These are phyloP conservation scores for Myotis findleyi DNA, from an alignment of 2,797 vertebrate genomes.

Conservation along the genomic window DNA sequence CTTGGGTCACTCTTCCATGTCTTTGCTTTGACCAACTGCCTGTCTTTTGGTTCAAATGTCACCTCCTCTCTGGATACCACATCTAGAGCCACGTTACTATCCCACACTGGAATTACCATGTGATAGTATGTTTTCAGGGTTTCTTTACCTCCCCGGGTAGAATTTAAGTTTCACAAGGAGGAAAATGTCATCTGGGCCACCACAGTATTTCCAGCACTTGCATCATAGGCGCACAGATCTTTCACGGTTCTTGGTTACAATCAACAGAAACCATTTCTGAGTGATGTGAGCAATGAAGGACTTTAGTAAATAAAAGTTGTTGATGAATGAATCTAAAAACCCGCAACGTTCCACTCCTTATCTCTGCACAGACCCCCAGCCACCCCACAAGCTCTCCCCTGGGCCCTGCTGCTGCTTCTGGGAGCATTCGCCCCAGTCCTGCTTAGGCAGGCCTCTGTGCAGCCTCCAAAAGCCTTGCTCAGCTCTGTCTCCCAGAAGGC, in stretches of 20 bases:
- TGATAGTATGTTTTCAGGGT: neutral
- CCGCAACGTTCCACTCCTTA: neutral
- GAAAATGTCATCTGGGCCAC: neutral
- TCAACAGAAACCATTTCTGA: neutral
- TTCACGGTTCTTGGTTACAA: neutral
- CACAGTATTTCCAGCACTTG: neutral
- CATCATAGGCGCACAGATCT: neutral
- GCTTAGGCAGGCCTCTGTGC: neutral
- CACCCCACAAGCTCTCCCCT: neutral
- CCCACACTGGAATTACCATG: neutral
- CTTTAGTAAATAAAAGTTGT: neutral
- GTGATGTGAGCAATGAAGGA: neutral
- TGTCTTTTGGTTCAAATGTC: neutral
- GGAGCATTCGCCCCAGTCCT: neutral
- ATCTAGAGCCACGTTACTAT: neutral
- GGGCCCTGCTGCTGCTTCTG: too few species aligned
- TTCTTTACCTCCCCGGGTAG: neutral
- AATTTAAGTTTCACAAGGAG: neutral
- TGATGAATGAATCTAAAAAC: neutral
- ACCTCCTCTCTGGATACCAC: neutral
- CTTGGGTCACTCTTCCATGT: neutral
- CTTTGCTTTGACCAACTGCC: neutral
- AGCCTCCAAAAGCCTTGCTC: neutral
- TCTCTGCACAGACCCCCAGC: neutral
- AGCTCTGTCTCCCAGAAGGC: neutral